Evolutionary conservation across 2,113 vertebrate species (phyloP).

Genomic region (Etia nguti): DNA sequence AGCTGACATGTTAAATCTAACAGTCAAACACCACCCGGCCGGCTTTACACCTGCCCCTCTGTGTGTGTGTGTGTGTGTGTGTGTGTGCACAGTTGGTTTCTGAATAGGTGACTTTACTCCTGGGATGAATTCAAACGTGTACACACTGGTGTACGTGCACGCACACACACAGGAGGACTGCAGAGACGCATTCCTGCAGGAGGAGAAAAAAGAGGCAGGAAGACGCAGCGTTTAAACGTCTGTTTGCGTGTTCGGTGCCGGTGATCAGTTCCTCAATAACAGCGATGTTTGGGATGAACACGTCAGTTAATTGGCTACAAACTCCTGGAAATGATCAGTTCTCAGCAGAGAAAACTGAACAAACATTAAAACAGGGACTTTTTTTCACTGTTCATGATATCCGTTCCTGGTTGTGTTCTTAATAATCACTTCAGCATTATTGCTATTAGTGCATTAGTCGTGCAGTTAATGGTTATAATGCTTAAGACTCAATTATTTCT

Average conservation of each 20-base stretch:
- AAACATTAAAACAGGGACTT: neutral
- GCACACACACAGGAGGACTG: neutral
- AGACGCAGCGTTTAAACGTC: neutral
- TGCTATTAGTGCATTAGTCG: neutral
- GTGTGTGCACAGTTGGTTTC: neutral
- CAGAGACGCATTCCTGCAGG: neutral
- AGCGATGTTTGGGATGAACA: neutral
- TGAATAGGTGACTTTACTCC: conserved; percentile 27
- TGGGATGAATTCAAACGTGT: neutral
- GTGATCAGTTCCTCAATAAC: neutral
- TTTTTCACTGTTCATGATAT: neutral
- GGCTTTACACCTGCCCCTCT: conserved; percentile 1
- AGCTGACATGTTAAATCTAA: conserved; percentile 54
- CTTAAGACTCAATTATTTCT: neutral
- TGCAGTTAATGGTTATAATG: neutral
- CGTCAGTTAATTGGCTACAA: neutral
- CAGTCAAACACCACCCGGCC: conserved; percentile 52
- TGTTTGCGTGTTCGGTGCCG: neutral
- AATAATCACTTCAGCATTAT: neutral
- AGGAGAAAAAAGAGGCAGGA: neutral
- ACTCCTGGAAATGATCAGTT: neutral
- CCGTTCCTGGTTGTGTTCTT: neutral
- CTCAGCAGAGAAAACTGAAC: neutral
- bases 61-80: neutral
- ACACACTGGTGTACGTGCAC: neutral